Evolutionary conservation across 2,888 invertebrate genomes (phyloP).

Genomic region (Augiades crinisus): DNA sequence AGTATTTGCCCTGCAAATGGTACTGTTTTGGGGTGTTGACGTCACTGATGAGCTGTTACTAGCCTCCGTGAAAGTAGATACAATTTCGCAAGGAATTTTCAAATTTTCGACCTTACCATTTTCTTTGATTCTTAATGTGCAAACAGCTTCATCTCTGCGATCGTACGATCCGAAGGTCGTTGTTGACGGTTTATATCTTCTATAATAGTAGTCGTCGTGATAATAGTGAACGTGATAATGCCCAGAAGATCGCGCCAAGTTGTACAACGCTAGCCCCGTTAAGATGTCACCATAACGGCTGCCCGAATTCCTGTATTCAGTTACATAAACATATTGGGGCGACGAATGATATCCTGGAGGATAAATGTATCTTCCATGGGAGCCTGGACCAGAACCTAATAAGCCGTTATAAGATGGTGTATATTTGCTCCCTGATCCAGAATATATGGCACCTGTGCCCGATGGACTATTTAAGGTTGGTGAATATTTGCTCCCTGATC

Average conservation of each 20-base stretch:
- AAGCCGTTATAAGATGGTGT: slow-evolving; percentile 34
- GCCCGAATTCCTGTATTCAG: slow-evolving; percentile 60
- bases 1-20: slow-evolving; percentile 49
- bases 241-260: slow-evolving; percentile 63
- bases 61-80: slow-evolving; percentile 65
- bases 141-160: slow-evolving; percentile 50
- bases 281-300: slow-evolving; percentile 65
- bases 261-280: slow-evolving; percentile 66
- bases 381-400: slow-evolving; percentile 33
- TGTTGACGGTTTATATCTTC: slow-evolving; percentile 41
- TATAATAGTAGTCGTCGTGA: slow-evolving; percentile 67
- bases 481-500: slow-evolving; percentile 11
- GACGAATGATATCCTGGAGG: slow-evolving; percentile 48
- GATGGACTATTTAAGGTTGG: slow-evolving; percentile 3
- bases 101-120: slow-evolving; percentile 48
- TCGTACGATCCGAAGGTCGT: slow-evolving; percentile 32
- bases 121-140: slow-evolving; percentile 58
- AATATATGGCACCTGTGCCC: neutral
- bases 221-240: slow-evolving; percentile 55
- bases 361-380: slow-evolving; percentile 25
- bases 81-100: slow-evolving; percentile 71
- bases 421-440: slow-evolving; percentile 22
- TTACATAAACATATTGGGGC: slow-evolving; percentile 64
- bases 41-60: slow-evolving; percentile 33
- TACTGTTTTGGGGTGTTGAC: slow-evolving; percentile 29